These are phyloP conservation scores for Metacarcinus magister DNA, from an alignment of 2,888 invertebrate species.

Conservation along the genomic window DNA sequence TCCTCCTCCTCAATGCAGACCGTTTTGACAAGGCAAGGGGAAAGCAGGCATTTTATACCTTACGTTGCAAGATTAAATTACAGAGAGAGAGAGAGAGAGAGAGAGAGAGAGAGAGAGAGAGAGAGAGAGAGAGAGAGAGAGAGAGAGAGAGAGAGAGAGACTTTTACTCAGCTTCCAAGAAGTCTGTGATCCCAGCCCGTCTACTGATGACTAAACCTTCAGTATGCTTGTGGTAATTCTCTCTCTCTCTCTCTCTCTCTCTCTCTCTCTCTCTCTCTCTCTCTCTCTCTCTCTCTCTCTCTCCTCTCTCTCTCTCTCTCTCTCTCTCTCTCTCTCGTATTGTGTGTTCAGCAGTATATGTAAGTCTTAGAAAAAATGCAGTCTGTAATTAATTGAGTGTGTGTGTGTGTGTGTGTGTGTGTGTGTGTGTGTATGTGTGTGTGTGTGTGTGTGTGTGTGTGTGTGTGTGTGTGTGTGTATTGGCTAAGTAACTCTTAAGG, in stretches of 20 bases:
- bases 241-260: too few species aligned
- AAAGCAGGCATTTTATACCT: neutral
- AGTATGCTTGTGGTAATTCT: too few species aligned
- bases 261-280: too few species aligned
- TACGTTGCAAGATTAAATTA: neutral
- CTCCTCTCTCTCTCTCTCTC: neutral
- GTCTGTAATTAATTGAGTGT: too few species aligned
- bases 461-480: too few species aligned
- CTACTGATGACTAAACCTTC: neutral
- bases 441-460: too few species aligned
- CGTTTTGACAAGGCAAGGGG: neutral
- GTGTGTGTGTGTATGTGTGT: too few species aligned
- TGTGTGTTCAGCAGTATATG: too few species aligned
- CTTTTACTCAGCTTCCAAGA: neutral
- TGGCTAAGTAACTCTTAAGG: too few species aligned
- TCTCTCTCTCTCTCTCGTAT: neutral
- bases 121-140: constrained; percentile 27
- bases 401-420: too few species aligned
- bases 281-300: neutral
- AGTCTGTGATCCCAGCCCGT: neutral
- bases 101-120: constrained; percentile 28
- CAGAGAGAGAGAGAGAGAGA: constrained; percentile 17
- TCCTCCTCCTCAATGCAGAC: neutral
- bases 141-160: constrained; percentile 17
- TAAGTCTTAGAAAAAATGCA: too few species aligned